A percentile compares a stretch with the other conserved stretches of the same genome.
These are phyloP conservation scores for Calidris pugnax DNA, from an alignment of 2,113 vertebrate genomes.

Conservation along the genomic window DNA sequence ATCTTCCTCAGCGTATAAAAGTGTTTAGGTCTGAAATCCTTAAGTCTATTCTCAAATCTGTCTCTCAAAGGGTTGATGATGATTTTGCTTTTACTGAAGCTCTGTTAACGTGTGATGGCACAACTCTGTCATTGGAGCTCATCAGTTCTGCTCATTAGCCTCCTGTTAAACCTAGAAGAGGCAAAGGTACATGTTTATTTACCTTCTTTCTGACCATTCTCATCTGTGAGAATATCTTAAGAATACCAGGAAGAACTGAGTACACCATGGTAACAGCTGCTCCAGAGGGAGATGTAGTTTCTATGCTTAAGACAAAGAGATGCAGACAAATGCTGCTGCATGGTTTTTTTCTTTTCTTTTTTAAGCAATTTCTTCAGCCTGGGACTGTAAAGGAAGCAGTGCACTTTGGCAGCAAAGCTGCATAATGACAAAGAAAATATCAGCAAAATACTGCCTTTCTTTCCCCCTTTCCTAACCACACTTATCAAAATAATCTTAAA, in stretches of 20 bases:
- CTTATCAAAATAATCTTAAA: neutral
- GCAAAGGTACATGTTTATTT: neutral
- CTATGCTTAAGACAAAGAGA: neutral
- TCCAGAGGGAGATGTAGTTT: neutral
- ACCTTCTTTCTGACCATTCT: neutral
- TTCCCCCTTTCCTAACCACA: neutral
- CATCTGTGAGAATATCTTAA: neutral
- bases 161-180: neutral
- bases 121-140: neutral
- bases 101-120: neutral
- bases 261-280: neutral
- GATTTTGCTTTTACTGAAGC: neutral
- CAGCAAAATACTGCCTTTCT: neutral
- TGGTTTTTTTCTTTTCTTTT: neutral
- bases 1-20: neutral
- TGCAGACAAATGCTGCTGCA: neutral
- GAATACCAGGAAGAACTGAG: neutral
- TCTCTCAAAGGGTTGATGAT: neutral
- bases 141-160: neutral
- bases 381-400: neutral
- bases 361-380: neutral
- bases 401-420: neutral
- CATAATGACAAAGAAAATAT: neutral
- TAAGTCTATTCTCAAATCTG: neutral
- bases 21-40: neutral